phyloP scores from a whole-genome alignment of 2,113 vertebrate species.

The Brachyhypopomus gauderio region DNA sequence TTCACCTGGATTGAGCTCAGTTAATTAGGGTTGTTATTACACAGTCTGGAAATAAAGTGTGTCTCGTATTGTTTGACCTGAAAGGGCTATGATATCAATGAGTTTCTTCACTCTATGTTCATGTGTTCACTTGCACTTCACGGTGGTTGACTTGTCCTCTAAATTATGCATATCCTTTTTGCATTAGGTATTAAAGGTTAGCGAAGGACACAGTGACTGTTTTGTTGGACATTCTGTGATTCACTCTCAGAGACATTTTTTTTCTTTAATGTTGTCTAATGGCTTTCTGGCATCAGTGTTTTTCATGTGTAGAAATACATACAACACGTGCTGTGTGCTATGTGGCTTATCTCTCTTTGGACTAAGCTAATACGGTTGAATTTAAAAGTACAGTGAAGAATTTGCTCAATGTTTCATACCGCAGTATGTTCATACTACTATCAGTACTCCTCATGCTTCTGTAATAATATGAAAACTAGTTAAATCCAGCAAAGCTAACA shows the following conservation, averaged over 20 bases:
- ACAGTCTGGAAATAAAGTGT: background rate
- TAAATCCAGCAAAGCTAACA: background rate
- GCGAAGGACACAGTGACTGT: slow-evolving; percentile 15
- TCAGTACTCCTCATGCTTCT: background rate
- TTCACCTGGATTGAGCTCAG: slow-evolving; percentile 11
- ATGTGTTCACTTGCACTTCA: slow-evolving; percentile 17
- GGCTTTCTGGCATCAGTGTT: background rate
- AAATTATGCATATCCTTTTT: slow-evolving; percentile 56
- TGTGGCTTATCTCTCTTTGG: background rate
- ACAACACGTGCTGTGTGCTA: background rate
- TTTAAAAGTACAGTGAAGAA: background rate
- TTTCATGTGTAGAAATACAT: background rate
- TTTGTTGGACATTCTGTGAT: slow-evolving; percentile 1
- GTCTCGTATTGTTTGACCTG: background rate
- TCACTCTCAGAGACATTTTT: background rate
- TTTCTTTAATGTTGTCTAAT: background rate
- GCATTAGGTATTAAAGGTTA: slow-evolving; percentile 66
- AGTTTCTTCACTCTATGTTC: slow-evolving; percentile 2
- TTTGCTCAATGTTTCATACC: background rate
- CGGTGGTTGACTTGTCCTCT: slow-evolving; percentile 42
- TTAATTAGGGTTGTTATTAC: background rate
- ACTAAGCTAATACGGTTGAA: background rate
- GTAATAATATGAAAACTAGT: background rate
- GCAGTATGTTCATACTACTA: background rate
- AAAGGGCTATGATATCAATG: slow-evolving; percentile 35